Conservation (phyloP, 2,797 vertebrate genomes). For the Smutsia gigantea region DNA sequence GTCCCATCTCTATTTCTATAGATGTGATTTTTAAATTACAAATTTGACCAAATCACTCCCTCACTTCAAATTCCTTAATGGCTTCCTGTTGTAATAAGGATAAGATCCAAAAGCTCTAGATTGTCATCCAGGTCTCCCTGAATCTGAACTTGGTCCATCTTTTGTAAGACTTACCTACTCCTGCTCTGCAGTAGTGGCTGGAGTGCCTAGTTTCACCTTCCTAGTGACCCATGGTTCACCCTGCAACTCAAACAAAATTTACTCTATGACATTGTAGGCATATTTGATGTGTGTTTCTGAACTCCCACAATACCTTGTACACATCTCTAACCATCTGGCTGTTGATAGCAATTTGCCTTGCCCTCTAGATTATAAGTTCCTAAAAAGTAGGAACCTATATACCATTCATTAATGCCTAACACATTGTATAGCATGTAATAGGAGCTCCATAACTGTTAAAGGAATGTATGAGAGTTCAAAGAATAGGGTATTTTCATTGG, state of each 20-base stretch:
- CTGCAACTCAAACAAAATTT: not conserved
- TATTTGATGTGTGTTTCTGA: not conserved
- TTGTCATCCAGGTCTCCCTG: not conserved
- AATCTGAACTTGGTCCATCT: not conserved
- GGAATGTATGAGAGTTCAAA: not conserved
- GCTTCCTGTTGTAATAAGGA: not conserved
- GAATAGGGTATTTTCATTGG: not conserved
- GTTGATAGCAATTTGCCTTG: not conserved
- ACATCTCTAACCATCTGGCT: not conserved
- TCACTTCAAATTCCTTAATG: slow-evolving; percentile 19
- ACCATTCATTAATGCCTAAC: not conserved
- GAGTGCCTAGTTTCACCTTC: not conserved
- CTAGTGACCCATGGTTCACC: not conserved
- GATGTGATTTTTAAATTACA: not conserved
- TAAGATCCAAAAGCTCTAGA: slow-evolving; percentile 16
- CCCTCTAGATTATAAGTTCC: not conserved
- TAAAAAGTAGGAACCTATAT: not conserved
- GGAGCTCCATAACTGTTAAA: not conserved
- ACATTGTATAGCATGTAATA: not conserved
- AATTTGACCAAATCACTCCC: not conserved
- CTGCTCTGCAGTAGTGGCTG: not conserved
- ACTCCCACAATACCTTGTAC: not conserved
- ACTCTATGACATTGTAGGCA: not conserved
- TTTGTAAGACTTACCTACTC: not conserved
- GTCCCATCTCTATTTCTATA: not conserved